A percentile compares a stretch with the other conserved stretches of the same genome.
Conservation (phyloP, 2,113 vertebrate genomes). For the Erythrocercus mccallii region DNA sequence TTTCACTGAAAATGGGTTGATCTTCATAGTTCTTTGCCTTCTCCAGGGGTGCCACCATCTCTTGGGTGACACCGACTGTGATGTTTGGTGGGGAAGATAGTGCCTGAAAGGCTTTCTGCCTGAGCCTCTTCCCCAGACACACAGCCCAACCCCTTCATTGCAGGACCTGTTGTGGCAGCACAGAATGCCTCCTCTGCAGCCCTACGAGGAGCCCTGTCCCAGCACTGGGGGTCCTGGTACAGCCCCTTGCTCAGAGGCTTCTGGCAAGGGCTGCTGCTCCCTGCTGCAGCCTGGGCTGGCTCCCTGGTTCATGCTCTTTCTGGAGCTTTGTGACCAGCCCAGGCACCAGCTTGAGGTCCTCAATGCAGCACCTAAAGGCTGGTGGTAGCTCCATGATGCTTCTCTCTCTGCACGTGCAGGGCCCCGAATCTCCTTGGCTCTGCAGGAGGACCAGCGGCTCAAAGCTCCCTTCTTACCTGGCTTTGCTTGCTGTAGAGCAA, state of each 20-base stretch:
- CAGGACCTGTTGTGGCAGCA: not conserved
- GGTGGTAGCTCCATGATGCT: not conserved
- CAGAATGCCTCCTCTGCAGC: not conserved
- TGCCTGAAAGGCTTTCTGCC: not conserved
- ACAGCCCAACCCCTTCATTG: rapidly evolving
- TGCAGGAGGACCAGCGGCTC: not conserved
- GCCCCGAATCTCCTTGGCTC: not conserved
- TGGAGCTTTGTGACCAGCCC: not conserved
- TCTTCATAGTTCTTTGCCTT: not conserved
- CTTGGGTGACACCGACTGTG: not conserved
- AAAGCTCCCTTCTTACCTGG: not conserved
- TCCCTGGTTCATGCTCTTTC: not conserved
- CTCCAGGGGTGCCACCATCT: not conserved
- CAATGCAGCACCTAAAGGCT: not conserved
- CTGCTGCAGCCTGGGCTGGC: not conserved
- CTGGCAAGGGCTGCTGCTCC: not conserved
- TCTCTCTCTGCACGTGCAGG: not conserved
- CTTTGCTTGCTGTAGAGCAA: not conserved
- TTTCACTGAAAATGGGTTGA: not conserved
- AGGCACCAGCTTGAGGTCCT: not conserved
- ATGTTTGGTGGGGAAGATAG: not conserved
- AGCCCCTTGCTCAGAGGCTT: not conserved
- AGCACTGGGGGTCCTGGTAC: not conserved
- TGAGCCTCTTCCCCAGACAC: not conserved
- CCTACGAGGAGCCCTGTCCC: not conserved